Evolutionary conservation across 2,113 vertebrate genomes (phyloP), one percentile per base, ranked within the genome.

Genomic region (Trichomycterus rosablanca): DNA sequence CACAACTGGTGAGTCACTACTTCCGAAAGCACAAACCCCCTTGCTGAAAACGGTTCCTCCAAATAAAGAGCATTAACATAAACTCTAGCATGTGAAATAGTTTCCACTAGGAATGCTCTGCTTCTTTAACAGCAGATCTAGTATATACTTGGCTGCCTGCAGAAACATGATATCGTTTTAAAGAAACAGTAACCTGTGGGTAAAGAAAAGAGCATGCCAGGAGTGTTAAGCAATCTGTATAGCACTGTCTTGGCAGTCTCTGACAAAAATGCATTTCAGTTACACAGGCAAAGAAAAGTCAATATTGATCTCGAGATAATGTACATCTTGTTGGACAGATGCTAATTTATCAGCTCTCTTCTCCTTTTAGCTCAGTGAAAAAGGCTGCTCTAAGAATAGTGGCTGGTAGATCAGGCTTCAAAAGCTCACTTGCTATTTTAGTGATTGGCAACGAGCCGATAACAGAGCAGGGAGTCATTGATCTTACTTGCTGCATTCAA

Each of bases 401-500:
- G 40, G 37, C 14, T 16, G 50, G 46, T 22, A 54, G 32, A 70
- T 58, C 52, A 26, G 52, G 67, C 59, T 30, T 53, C 52, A 70
- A 63, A 63, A 66, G 67, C 48, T 66, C 59, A 63, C 54, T 30
- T 55, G 28, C 63, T 66, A 70, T 70, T 74, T 70, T 63, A 59
- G 59, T 59, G 63, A 68, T 63, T 70, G 72, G 64, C 59, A 53
- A 30, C 48, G 57, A 63, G 59, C 64, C 49, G 42, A 65, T 46
- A 67, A 49, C 30, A 50, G 56, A 66, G 50, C 62, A 22, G 22
- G 20, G 53, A 62, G 64, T 56, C 50, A 44, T 59, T 49, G 54
- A 59, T 57, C 24, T 53, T 59, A 18, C 34, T 48, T 1, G 26
- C 12, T 63, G 53, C 52, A 57, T 67, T 72, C 53, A 67, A 55